A percentile compares a stretch with the other conserved stretches of the same genome.
These are phyloP conservation scores for Stomatorhinus walkeri DNA, from an alignment of 2,797 vertebrate species.

Conservation along the genomic window DNA sequence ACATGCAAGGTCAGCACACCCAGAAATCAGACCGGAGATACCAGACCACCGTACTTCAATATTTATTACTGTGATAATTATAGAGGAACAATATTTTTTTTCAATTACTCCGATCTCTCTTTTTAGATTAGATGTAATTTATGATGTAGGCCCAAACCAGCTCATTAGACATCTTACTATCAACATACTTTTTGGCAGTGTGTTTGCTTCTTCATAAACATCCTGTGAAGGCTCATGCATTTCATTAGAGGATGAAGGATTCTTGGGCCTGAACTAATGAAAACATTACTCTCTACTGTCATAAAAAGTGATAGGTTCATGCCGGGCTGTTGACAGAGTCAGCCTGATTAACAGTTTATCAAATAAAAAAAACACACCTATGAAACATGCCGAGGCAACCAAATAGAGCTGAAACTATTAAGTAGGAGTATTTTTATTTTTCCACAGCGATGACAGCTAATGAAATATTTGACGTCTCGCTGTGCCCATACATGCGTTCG, in stretches of 20 bases:
- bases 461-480: background rate
- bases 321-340: background rate
- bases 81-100: background rate
- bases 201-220: background rate
- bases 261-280: background rate
- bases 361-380: background rate
- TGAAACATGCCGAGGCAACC: background rate
- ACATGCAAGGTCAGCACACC: background rate
- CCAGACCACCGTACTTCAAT: background rate
- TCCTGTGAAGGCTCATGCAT: background rate
- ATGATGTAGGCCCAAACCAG: background rate
- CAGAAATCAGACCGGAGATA: background rate
- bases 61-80: background rate
- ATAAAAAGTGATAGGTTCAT: background rate
- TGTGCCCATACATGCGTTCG: background rate
- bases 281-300: background rate
- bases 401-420: background rate
- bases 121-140: slow-evolving; percentile 1
- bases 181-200: background rate
- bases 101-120: background rate
- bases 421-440: slow-evolving; percentile 5
- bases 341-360: slow-evolving; percentile 9
- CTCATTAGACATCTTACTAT: background rate
- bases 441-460: background rate
- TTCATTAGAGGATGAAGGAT: background rate